phyloP scores from a whole-genome alignment of 2,888 invertebrate genomes.

The Orgyia antiqua region DNA sequence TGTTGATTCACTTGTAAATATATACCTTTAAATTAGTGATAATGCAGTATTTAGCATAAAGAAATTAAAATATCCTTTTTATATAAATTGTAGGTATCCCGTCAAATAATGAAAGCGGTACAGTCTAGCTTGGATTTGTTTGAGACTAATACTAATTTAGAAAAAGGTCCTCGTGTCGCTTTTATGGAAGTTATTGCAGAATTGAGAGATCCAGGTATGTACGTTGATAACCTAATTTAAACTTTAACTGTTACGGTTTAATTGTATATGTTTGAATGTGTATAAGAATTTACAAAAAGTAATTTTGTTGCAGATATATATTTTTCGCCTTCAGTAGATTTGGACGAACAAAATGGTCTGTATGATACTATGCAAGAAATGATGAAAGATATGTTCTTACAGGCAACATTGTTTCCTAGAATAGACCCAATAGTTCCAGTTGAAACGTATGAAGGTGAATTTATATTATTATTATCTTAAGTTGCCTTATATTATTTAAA shows the following conservation, averaged over 20 bases:
- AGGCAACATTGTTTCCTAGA: constrained; percentile 84
- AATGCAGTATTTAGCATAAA: neutral
- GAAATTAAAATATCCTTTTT: neutral
- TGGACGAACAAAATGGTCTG: constrained; percentile 82
- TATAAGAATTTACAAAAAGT: no score
- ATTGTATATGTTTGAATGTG: no score
- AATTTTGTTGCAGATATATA: constrained; percentile 74
- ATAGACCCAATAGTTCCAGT: constrained; percentile 74
- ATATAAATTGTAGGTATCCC: constrained; percentile 48
- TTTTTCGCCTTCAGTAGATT: constrained; percentile 85
- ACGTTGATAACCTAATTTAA: neutral
- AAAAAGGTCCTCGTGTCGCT: constrained; percentile 77
- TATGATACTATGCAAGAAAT: constrained; percentile 82
- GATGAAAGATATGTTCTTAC: constrained; percentile 86
- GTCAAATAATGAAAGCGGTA: constrained; percentile 63
- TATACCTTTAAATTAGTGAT: constrained; percentile 1
- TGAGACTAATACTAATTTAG: constrained; percentile 78
- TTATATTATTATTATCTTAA: neutral
- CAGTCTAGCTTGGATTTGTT: constrained; percentile 77
- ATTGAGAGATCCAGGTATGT: constrained; percentile 81
- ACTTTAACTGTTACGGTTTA: no score
- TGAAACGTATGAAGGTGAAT: constrained; percentile 58
- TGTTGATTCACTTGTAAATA: constrained; percentile 57
- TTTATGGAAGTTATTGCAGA: constrained; percentile 88
- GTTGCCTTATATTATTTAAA: no score